Conservation (phyloP, 2,113 vertebrate genomes). For the Pituophis catenifer region DNA sequence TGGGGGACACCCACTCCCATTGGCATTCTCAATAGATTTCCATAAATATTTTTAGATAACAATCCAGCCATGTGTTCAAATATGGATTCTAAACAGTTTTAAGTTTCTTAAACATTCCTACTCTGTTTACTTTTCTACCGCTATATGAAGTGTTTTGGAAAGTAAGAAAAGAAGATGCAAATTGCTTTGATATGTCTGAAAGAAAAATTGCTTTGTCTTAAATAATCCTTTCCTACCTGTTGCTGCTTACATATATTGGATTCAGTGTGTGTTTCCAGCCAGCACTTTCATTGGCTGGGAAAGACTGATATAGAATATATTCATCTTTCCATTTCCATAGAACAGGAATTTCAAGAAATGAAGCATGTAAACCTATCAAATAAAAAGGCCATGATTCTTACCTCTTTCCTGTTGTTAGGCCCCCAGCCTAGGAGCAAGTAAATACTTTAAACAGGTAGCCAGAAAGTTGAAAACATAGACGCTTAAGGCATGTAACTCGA, state of each 20-base stretch:
- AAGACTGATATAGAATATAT: neutral
- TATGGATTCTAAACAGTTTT: neutral
- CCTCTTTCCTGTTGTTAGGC: neutral
- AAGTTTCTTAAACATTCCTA: neutral
- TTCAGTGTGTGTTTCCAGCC: neutral
- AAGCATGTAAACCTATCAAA: neutral
- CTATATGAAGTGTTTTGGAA: neutral
- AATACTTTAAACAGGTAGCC: neutral
- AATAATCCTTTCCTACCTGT: neutral
- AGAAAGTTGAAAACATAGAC: neutral
- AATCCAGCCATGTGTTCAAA: slow-evolving; percentile 1
- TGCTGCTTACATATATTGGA: neutral
- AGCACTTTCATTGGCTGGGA: neutral
- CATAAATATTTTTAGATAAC: slow-evolving; percentile 18
- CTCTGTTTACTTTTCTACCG: neutral
- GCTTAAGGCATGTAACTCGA: neutral
- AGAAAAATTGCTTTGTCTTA: neutral
- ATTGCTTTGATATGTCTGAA: too few species aligned
- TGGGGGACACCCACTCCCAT: neutral
- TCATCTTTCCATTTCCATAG: neutral
- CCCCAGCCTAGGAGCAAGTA: neutral
- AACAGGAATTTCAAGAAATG: neutral
- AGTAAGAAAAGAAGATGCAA: neutral
- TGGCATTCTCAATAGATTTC: slow-evolving; percentile 15
- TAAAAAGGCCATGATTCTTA: too few species aligned